Conservation (phyloP, 2,888 invertebrate genomes). For the Minunthozetes semirufus region DNA sequence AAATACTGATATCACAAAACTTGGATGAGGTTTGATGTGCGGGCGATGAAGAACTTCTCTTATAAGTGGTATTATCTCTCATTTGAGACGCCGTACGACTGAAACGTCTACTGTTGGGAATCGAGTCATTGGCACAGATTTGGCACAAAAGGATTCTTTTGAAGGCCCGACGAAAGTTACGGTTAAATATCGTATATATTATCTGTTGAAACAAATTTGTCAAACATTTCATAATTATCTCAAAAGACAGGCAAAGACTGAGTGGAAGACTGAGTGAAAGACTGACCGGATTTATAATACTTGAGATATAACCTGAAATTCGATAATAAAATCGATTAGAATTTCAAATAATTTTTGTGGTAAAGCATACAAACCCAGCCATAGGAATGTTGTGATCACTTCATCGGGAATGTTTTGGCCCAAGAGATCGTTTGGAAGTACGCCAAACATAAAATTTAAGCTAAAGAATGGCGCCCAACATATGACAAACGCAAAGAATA, state of each 20-base stretch:
- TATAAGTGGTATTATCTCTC: neutral
- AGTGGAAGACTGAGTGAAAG: neutral
- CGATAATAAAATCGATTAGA: neutral
- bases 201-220: conserved; percentile 65
- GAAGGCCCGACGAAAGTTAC: conserved; percentile 83
- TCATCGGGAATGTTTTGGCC: conserved; percentile 60
- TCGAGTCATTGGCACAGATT: conserved; percentile 24
- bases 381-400: conserved; percentile 78
- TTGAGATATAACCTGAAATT: conserved; percentile 19
- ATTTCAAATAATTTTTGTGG: no score
- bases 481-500: conserved; percentile 87
- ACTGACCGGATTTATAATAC: conserved; percentile 20
- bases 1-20: conserved; percentile 6
- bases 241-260: no score
- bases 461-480: conserved; percentile 95
- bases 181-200: conserved; percentile 92
- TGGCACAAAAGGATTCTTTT: conserved; percentile 72
- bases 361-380: conserved; percentile 91
- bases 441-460: conserved; percentile 73
- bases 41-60: neutral
- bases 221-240: neutral
- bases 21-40: neutral
- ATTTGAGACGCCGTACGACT: conserved; percentile 20
- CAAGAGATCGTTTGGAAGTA: conserved; percentile 54
- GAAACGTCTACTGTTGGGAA: conserved; percentile 5